A percentile compares a stretch with the other conserved stretches of the same genome.
phyloP scores from a whole-genome alignment of 2,113 vertebrate species.

The Alouatta palliata region DNA sequence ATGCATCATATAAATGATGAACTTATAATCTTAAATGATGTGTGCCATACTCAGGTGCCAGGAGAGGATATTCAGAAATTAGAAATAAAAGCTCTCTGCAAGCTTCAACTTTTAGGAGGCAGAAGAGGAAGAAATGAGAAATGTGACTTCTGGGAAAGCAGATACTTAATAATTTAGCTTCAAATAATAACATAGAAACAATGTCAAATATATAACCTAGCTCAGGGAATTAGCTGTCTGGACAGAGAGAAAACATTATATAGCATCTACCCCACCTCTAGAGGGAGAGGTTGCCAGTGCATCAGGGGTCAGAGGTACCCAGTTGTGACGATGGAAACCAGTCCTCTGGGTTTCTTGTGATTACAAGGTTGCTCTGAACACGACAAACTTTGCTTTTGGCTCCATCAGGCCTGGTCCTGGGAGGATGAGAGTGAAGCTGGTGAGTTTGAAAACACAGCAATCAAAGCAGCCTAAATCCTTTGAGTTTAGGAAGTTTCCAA shows the following conservation, averaged over 20 bases:
- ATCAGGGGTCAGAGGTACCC: neutral
- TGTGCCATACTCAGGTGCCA: neutral
- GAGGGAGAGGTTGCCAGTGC: neutral
- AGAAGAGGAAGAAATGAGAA: neutral
- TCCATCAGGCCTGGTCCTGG: neutral
- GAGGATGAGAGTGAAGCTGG: neutral
- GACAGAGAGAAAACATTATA: neutral
- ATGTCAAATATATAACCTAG: neutral
- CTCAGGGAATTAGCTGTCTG: fast-evolving
- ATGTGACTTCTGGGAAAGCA: neutral
- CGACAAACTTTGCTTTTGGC: neutral
- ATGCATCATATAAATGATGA: neutral
- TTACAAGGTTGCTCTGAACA: neutral
- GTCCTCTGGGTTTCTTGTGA: neutral
- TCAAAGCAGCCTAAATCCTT: neutral
- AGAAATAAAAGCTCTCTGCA: neutral
- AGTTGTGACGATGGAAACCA: neutral
- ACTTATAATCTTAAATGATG: too few relatives aligned
- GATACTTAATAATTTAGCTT: neutral
- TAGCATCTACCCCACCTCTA: fast-evolving
- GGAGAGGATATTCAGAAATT: neutral
- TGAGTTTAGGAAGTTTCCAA: neutral
- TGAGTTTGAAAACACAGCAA: neutral
- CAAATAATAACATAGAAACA: neutral
- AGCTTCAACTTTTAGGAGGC: fast-evolving